Conservation (phyloP, 2,797 vertebrate genomes). For the Prunella strophiata region DNA sequence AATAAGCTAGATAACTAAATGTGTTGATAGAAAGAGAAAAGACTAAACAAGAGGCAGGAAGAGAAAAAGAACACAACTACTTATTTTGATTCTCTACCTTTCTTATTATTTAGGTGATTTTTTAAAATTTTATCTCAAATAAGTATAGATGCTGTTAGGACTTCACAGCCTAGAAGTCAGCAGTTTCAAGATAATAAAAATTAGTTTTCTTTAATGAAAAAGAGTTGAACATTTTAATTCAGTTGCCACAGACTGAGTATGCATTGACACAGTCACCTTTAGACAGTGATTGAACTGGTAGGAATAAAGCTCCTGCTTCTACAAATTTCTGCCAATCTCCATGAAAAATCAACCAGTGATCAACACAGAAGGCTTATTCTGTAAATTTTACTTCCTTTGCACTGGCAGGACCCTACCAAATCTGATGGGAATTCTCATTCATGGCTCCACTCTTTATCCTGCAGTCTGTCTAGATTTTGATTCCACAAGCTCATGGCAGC, state of each 20-base stretch:
- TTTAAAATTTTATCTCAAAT: not conserved
- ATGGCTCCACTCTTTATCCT: not conserved
- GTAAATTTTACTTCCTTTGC: not conserved
- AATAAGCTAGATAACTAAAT: not conserved
- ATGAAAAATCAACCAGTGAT: not conserved
- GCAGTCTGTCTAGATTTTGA: not conserved
- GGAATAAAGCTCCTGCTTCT: not conserved
- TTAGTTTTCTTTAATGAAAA: not conserved
- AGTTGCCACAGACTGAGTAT: not conserved
- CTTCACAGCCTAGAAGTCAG: not conserved
- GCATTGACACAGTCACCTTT: not conserved
- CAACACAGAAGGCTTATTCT: not conserved
- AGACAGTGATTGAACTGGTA: not conserved
- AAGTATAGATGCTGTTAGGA: not conserved
- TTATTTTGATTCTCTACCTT: not conserved
- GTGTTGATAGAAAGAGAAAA: not conserved
- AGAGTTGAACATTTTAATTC: not conserved
- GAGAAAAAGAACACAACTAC: not conserved
- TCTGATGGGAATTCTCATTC: not conserved
- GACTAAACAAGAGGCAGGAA: not conserved
- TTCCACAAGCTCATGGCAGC: not conserved
- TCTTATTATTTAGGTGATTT: not conserved
- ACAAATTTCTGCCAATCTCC: not conserved
- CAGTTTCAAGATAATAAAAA: not conserved
- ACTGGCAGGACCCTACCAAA: not conserved